phyloP scores from a whole-genome alignment of 2,797 vertebrate genomes.

The Danio kyathit region DNA sequence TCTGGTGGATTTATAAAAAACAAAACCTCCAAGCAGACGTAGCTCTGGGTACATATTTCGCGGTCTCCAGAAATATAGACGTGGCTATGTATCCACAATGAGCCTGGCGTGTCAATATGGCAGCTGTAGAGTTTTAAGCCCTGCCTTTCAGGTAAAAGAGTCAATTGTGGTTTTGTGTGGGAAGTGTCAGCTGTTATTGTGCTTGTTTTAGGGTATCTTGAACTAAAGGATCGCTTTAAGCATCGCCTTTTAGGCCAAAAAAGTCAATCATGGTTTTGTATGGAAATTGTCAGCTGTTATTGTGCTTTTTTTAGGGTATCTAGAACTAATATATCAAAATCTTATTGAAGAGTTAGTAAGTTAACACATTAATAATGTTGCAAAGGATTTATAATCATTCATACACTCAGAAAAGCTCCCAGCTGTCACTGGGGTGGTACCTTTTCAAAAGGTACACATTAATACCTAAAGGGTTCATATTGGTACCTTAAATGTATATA shows the following conservation, averaged over 20 bases:
- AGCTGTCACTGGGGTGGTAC: too few relatives aligned
- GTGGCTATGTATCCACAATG: too few relatives aligned
- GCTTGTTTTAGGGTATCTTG: neutral
- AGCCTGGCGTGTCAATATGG: neutral
- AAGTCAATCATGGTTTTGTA: neutral
- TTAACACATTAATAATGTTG: neutral
- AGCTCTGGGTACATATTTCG: too few relatives aligned
- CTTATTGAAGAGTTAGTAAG: neutral
- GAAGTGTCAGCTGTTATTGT: neutral
- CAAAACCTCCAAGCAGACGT: too few relatives aligned
- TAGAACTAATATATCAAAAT: neutral
- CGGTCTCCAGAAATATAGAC: too few relatives aligned
- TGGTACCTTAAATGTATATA: too few relatives aligned
- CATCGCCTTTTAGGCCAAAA: neutral
- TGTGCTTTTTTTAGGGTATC: neutral
- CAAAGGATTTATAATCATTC: neutral
- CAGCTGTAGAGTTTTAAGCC: neutral
- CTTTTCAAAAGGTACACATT: too few relatives aligned
- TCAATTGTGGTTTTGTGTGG: neutral
- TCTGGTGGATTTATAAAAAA: too few relatives aligned
- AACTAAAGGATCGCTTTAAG: neutral
- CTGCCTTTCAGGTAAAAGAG: neutral
- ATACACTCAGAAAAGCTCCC: too few relatives aligned
- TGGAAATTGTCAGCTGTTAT: neutral
- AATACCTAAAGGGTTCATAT: too few relatives aligned